Percentiles rank a stretch among this genome's conserved stretches.
Conservation (phyloP, 2,888 invertebrate genomes). For the Leucoma salicis region DNA sequence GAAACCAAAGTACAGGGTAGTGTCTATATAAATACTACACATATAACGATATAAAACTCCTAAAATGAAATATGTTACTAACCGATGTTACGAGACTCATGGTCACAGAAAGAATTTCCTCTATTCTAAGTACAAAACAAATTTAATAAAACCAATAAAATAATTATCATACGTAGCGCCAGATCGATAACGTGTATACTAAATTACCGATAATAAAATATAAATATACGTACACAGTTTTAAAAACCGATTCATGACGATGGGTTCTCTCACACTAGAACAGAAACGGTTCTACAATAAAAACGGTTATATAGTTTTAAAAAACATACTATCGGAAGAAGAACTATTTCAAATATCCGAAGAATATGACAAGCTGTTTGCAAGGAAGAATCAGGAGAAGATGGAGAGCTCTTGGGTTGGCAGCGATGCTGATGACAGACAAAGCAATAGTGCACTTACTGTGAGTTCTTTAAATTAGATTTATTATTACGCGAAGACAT, state of each 20-base stretch:
- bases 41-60: too few species aligned
- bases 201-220: not conserved
- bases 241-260: slow-evolving; percentile 14
- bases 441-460: slow-evolving; percentile 43
- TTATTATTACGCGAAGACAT: not conserved
- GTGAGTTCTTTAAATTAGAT: slow-evolving; percentile 23
- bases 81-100: too few species aligned
- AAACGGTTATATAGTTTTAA: slow-evolving; percentile 79
- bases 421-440: slow-evolving; percentile 55
- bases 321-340: slow-evolving; percentile 58
- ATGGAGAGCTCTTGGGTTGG: slow-evolving; percentile 82
- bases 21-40: too few species aligned
- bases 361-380: slow-evolving; percentile 78
- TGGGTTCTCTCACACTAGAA: slow-evolving; percentile 61
- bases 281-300: slow-evolving; percentile 74
- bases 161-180: not conserved
- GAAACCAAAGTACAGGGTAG: too few species aligned
- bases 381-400: slow-evolving; percentile 67
- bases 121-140: too few species aligned
- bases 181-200: not conserved
- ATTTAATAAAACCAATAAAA: too few species aligned
- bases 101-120: too few species aligned
- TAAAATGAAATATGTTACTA: too few species aligned
- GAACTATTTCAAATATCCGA: slow-evolving; percentile 67
- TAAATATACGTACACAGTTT: not conserved